Conservation (phyloP, 2,888 invertebrate genomes). For the Eledone cirrhosa region DNA sequence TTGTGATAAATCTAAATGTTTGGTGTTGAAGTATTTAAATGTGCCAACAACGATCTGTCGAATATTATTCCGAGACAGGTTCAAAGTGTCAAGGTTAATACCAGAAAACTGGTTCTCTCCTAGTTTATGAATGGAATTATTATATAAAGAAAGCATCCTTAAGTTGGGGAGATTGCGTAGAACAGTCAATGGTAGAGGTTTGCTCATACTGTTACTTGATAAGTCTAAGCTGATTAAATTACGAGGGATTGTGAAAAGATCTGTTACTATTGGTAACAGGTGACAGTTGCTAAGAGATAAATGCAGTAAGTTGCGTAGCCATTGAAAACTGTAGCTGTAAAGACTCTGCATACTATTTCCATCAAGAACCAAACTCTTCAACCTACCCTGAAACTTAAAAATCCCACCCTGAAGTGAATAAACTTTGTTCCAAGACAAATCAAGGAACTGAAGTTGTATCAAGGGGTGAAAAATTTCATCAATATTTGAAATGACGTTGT, state of each 20-base stretch:
- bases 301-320: conserved; percentile 41
- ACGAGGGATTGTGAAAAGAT: conserved; percentile 43
- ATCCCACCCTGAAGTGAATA: conserved; percentile 40
- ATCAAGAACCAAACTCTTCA: conserved; percentile 44
- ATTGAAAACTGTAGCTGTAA: conserved; percentile 42
- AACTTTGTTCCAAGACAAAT: conserved; percentile 46
- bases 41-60: conserved; percentile 39
- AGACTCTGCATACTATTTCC: conserved; percentile 47
- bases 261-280: conserved; percentile 43
- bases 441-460: conserved; percentile 39
- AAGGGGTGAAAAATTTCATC: conserved; percentile 41
- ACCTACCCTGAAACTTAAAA: conserved; percentile 41
- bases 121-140: conserved; percentile 45
- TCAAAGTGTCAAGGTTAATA: conserved; percentile 43
- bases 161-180: conserved; percentile 43
- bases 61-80: conserved; percentile 50
- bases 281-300: conserved; percentile 46
- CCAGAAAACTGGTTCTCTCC: conserved; percentile 45
- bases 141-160: conserved; percentile 42
- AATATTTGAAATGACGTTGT: conserved; percentile 43
- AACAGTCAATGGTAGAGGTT: conserved; percentile 40
- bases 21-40: conserved; percentile 41
- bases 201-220: conserved; percentile 47
- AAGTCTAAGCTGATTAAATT: conserved; percentile 45
- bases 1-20: conserved; percentile 48